Evolutionary conservation across 2,113 vertebrate genomes (phyloP).

Genomic region (Sturnira hondurensis): DNA sequence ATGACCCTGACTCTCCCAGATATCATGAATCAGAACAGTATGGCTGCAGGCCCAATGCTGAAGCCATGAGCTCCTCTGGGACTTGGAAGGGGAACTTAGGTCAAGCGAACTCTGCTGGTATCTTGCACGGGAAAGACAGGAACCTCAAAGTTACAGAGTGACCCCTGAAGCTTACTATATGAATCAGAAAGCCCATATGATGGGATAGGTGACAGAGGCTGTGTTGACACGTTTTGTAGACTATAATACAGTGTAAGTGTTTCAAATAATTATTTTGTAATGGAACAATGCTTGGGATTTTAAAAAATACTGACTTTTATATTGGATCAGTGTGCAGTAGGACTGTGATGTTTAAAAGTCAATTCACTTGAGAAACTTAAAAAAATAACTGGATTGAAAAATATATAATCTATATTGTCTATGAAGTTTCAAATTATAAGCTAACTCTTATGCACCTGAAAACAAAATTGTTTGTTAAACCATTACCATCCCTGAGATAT

Average conservation of each 20-base stretch:
- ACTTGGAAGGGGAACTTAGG: background rate
- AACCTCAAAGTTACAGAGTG: background rate
- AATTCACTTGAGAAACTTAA: background rate
- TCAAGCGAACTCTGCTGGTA: background rate
- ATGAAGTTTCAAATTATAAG: background rate
- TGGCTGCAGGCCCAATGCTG: too few species aligned
- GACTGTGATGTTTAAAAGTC: background rate
- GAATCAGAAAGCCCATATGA: background rate
- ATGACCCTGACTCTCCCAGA: too few species aligned
- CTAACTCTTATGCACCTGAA: background rate
- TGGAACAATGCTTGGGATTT: background rate
- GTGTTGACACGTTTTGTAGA: background rate
- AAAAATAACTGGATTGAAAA: background rate
- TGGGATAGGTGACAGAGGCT: background rate
- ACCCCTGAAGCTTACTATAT: background rate
- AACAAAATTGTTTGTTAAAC: background rate
- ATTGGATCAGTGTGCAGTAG: background rate
- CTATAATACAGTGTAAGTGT: background rate
- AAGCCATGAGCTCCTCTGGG: background rate
- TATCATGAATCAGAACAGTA: background rate
- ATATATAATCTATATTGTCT: background rate
- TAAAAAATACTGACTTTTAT: background rate
- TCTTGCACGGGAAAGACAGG: background rate
- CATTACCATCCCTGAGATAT: background rate
- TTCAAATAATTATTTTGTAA: background rate